phyloP scores from a whole-genome alignment of 2,797 vertebrate species.

The Enteromius radiatus region DNA sequence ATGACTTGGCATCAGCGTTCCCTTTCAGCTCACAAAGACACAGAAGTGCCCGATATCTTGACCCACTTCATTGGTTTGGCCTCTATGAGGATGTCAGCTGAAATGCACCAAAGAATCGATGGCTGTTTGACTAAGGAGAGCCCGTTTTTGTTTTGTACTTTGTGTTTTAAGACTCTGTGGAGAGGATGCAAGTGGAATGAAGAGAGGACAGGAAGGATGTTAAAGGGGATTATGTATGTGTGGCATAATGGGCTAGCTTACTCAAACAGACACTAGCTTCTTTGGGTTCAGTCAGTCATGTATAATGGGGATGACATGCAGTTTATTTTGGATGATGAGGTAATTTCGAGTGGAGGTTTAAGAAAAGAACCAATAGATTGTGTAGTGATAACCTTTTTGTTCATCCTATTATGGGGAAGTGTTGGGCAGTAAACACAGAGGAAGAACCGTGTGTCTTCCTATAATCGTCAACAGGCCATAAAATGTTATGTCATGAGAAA shows the following conservation, averaged over 20 bases:
- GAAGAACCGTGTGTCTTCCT: conserved; percentile 37
- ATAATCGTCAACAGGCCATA: conserved; percentile 12
- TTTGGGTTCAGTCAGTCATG: conserved; percentile 87
- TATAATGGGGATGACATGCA: conserved; percentile 89
- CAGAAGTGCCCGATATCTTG: conserved; percentile 74
- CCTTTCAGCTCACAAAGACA: conserved; percentile 71
- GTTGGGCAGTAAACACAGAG: conserved; percentile 32
- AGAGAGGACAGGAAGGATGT: conserved; percentile 87
- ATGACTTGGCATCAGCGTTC: conserved; percentile 71
- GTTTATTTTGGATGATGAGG: conserved; percentile 88
- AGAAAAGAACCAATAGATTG: conserved; percentile 88
- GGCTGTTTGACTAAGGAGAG: conserved; percentile 37
- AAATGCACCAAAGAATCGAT: conserved; percentile 31
- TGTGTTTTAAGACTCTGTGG: conserved; percentile 40
- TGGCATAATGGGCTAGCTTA: conserved; percentile 83
- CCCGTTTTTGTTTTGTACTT: conserved; percentile 30
- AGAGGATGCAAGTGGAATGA: conserved; percentile 80
- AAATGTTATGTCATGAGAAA: conserved; percentile 40
- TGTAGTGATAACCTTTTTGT: conserved; percentile 78
- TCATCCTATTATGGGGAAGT: conserved; percentile 41
- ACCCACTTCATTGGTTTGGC: conserved; percentile 70
- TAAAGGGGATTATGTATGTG: conserved; percentile 87
- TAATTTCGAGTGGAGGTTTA: conserved; percentile 84
- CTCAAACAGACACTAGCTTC: conserved; percentile 82
- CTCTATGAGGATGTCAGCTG: conserved; percentile 32